Evolutionary conservation across 2,888 invertebrate genomes (phyloP).

Genomic region (Tinea pellionella): DNA sequence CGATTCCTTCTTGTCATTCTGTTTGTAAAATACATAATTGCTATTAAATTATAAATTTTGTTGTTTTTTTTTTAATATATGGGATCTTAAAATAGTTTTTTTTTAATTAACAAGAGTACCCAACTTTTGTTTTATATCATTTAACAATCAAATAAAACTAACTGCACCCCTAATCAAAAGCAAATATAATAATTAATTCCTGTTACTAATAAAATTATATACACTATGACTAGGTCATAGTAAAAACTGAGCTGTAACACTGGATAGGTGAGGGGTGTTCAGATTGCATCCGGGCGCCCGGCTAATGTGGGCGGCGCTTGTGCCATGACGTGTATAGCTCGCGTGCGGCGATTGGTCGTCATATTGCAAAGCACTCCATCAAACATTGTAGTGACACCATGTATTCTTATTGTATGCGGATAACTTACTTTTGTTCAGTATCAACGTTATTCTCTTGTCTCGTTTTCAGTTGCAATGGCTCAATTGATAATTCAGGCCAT

Average conservation of each 20-base stretch:
- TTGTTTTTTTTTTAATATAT: no score
- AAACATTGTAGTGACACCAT: background rate
- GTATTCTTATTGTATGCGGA: background rate
- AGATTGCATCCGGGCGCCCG: background rate
- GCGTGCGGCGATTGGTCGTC: background rate
- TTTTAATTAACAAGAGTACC: no score
- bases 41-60: no score
- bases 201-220: background rate
- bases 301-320: background rate
- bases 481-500: conserved; percentile 71
- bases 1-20: conserved; percentile 70
- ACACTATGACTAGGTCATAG: background rate
- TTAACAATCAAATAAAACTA: no score
- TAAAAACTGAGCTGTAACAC: background rate
- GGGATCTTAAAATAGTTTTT: no score
- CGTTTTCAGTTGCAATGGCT: conserved; percentile 45
- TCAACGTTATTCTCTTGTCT: background rate
- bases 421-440: background rate
- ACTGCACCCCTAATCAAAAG: no score
- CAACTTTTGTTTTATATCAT: no score
- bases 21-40: conserved; percentile 21
- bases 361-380: background rate
- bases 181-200: background rate
- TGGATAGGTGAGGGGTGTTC: background rate
- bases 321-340: background rate